Base-by-base conservation (phyloP, 2,797 vertebrate genomes). In the Galago senegalensis region DNA sequence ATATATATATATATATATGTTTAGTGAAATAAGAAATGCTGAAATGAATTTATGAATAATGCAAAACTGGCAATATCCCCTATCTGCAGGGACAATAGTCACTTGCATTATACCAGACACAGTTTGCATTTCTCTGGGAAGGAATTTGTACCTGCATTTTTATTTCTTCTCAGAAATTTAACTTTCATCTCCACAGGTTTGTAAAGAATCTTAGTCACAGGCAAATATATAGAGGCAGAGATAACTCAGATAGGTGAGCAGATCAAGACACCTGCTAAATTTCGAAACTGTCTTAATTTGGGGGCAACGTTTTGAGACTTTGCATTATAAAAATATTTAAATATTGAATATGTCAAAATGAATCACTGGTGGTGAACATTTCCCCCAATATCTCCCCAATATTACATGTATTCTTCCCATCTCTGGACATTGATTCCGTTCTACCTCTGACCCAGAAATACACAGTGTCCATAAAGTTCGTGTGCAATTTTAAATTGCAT, bases 261-360 rank as follows among this genome's bases (percentile, higher is more conserved):
- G 1, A 37, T 80, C 46, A 82, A 73, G 58, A 79, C 13, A 56
- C 3, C 23, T n/a, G 17, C 34, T 88, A 63, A 72, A 63, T 91
- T 40, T 86, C 80, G 87, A 90, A 93, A 80, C 3, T 86, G 9
- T 73, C 40, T 25, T 12, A 60, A 63, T 18, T 34, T 77, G 49
- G 49, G 49, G 49, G 49, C 14, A 53, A 53, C 49, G 16, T 53
- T 53, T 53, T 76, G 87, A 91, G 56, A 65, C 20, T 82, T 63
- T 84, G 37, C 29, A 85, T 56, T 29, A 34, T 37, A 89, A 94
- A 77, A 60, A 3, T 67, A 53, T 79, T 73, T 87, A 93, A 86
- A 69, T 69, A 80, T 6, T 58, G 43, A 76, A 80, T 60, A 29
- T 20, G 12, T 84, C 21, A 65, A 70, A 58, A 76, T 81, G 34